Evolutionary conservation across 2,888 invertebrate genomes (phyloP).

Genomic region (Corythucha ciliata): DNA sequence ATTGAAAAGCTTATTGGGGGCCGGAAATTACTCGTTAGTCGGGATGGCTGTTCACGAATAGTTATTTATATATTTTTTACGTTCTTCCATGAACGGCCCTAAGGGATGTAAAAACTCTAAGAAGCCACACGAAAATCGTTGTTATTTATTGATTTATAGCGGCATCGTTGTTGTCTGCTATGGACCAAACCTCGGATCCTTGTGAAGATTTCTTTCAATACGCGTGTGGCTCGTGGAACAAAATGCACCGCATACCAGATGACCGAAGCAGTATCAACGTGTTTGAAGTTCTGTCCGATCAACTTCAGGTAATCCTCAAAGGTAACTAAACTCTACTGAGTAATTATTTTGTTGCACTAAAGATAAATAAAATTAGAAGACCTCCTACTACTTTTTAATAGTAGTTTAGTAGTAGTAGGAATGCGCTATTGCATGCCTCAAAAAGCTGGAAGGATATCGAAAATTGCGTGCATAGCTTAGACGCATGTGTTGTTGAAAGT

Average conservation of each 20-base stretch:
- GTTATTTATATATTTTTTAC: no score
- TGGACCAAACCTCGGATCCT: slow-evolving; percentile 67
- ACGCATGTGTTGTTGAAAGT: no score
- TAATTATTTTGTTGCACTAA: neutral
- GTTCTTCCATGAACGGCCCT: no score
- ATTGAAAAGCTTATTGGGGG: no score
- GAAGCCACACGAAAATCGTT: neutral
- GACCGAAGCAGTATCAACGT: slow-evolving; percentile 74
- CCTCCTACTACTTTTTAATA: neutral
- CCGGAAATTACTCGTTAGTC: no score
- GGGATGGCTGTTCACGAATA: no score
- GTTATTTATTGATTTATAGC: slow-evolving; percentile 46
- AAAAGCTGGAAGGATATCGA: no score
- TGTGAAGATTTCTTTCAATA: slow-evolving; percentile 79
- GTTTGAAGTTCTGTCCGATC: slow-evolving; percentile 75
- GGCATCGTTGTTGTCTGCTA: slow-evolving; percentile 65
- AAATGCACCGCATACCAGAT: slow-evolving; percentile 73
- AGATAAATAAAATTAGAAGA: neutral
- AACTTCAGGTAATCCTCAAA: slow-evolving; percentile 69
- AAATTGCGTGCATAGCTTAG: no score
- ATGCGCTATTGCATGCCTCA: no score
- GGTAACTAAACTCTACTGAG: slow-evolving; percentile 40
- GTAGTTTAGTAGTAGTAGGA: no score
- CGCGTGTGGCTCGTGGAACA: slow-evolving; percentile 83
- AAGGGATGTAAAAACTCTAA: no score